These are phyloP conservation scores for Bradysia coprophila DNA, from an alignment of 1,140 invertebrate species.

Conservation along the genomic window DNA sequence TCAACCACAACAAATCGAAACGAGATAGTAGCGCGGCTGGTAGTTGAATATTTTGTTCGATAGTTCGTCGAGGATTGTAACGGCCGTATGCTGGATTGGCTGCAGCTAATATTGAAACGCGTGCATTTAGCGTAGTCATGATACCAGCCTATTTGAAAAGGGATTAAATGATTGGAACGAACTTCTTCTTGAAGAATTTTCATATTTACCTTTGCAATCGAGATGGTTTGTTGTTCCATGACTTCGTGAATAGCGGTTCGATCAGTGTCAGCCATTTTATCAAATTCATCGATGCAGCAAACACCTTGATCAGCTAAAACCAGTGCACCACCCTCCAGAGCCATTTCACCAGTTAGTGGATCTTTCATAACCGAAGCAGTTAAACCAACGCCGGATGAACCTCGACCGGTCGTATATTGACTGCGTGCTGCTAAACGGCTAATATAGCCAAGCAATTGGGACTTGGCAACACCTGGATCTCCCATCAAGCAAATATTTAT, in stretches of 20 bases:
- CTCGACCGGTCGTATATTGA: constrained; percentile 93
- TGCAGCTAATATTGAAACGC: constrained; percentile 93
- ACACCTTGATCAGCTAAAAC: constrained; percentile 95
- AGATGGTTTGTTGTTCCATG: constrained; percentile 99
- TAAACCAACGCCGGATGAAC: constrained; percentile 93
- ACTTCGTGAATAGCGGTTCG: constrained; percentile 97
- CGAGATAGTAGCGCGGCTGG: constrained; percentile 95
- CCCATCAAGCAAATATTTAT: constrained; percentile 99
- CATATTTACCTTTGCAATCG: constrained; percentile 79
- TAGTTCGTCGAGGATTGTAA: constrained; percentile 86
- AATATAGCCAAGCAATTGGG: constrained; percentile 89
- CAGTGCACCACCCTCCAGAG: constrained; percentile 92
- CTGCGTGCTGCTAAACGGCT: constrained; percentile 81
- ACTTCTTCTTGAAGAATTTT: not conserved
- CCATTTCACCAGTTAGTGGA: constrained; percentile 92
- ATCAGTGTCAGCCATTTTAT: constrained; percentile 96
- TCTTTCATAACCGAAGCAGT: constrained; percentile 98
- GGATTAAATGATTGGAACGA: not conserved
- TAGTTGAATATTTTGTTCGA: constrained; percentile 96
- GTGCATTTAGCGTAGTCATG: constrained; percentile 91
- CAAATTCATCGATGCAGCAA: constrained; percentile 99
- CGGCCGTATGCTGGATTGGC: constrained; percentile 97
- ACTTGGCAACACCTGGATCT: constrained; percentile 98
- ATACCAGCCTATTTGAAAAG: constrained; percentile 63
- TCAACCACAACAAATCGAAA: constrained; percentile 95